Percentiles rank a stretch among this genome's conserved stretches.
Evolutionary conservation across 2,113 vertebrate genomes (phyloP).

Genomic region (Acanthochromis polyacanthus): DNA sequence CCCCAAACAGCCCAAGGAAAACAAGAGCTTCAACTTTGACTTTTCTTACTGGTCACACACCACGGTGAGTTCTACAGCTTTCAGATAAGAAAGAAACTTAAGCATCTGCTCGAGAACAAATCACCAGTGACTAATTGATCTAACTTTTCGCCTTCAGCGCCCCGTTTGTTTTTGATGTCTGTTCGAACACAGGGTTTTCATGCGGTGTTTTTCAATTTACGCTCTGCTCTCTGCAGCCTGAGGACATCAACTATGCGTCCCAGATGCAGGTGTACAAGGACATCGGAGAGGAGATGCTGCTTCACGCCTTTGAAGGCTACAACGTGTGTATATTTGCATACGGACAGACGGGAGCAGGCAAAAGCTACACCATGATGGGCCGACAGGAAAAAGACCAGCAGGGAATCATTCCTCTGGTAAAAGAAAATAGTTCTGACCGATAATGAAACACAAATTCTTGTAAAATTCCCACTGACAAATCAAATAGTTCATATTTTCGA

Average conservation of each 20-base stretch:
- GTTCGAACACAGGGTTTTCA: not conserved
- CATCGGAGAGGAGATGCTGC: conserved; percentile 97
- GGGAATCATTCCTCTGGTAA: conserved; percentile 96
- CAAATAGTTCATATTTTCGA: not conserved
- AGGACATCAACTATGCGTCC: conserved; percentile 94
- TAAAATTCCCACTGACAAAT: not conserved
- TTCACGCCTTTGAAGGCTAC: conserved; percentile 97
- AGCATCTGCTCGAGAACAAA: not conserved
- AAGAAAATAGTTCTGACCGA: not conserved
- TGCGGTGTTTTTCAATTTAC: not conserved
- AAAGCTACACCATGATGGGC: conserved; percentile 99
- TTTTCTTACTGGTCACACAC: conserved; percentile 99
- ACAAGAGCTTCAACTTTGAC: conserved; percentile 99
- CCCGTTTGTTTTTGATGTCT: not conserved
- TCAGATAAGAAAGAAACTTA: not conserved
- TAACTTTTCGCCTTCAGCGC: not conserved
- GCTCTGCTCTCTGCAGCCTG: conserved; percentile 84
- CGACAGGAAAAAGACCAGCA: conserved; percentile 95
- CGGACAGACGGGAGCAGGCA: conserved; percentile 95
- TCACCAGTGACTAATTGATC: not conserved
- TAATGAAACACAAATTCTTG: not conserved
- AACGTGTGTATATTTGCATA: conserved; percentile 99
- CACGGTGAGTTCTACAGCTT: conserved; percentile 86
- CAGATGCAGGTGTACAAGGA: conserved; percentile 96
- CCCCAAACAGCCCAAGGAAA: conserved; percentile 98